Conservation (phyloP, 2,888 invertebrate genomes). For the Acleris emargana region DNA sequence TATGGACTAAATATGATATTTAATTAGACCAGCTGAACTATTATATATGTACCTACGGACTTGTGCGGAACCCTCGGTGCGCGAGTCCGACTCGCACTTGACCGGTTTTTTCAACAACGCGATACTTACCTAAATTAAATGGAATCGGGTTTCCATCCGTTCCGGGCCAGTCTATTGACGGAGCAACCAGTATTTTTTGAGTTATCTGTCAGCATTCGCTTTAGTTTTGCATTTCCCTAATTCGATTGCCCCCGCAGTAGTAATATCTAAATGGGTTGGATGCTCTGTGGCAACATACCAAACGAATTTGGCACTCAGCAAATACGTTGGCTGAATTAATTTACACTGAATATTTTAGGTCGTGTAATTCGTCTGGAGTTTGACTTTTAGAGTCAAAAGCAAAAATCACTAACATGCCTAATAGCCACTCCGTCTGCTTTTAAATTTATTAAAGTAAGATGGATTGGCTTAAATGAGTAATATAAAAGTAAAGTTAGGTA, state of each 20-base stretch:
- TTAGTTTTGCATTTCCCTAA: conserved; percentile 29
- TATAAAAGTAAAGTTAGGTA: too few species aligned
- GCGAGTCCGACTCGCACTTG: too few species aligned
- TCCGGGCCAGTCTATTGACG: not conserved
- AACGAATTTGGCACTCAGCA: conserved; percentile 13
- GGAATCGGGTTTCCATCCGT: conserved; percentile 6
- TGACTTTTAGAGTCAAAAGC: not conserved
- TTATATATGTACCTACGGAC: too few species aligned
- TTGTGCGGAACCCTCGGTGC: too few species aligned
- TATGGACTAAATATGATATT: too few species aligned
- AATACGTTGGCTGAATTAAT: conserved; percentile 11
- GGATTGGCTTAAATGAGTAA: too few species aligned
- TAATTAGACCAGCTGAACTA: too few species aligned
- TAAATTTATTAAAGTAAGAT: not conserved
- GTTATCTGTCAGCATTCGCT: conserved; percentile 12
- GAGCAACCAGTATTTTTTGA: conserved; percentile 1
- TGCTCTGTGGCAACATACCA: conserved; percentile 14
- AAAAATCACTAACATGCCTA: not conserved
- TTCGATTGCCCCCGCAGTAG: conserved; percentile 27
- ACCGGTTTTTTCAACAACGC: too few species aligned
- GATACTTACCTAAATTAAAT: not conserved
- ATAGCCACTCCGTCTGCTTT: not conserved
- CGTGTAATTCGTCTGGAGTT: not conserved
- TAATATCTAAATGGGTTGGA: conserved; percentile 31
- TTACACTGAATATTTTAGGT: not conserved